Conservation (phyloP, 1,140 invertebrate species). For the Drosophila serrata region DNA sequence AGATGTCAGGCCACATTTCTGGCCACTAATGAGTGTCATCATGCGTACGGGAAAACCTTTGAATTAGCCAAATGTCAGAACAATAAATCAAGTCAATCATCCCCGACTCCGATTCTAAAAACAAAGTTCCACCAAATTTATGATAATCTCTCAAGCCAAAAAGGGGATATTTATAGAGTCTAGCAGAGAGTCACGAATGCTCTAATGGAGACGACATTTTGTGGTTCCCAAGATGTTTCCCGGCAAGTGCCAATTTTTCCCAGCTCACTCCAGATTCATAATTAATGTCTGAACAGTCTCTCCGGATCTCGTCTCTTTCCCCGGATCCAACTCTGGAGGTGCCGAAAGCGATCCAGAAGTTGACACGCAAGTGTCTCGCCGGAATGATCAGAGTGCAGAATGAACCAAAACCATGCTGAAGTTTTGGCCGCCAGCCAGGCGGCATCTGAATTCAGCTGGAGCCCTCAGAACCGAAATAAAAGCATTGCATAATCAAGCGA, state of each 20-base stretch:
- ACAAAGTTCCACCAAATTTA: constrained; percentile 72
- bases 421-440: constrained; percentile 48
- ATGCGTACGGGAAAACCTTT: constrained; percentile 49
- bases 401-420: constrained; percentile 20
- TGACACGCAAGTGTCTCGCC: constrained; percentile 57
- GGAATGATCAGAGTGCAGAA: constrained; percentile 35
- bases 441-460: constrained; percentile 49
- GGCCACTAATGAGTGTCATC: constrained; percentile 72
- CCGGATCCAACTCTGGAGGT: constrained; percentile 46
- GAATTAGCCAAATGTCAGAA: constrained; percentile 70
- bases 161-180: constrained; percentile 37
- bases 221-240: constrained; percentile 55
- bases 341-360: constrained; percentile 64
- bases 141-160: constrained; percentile 57
- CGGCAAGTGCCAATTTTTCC: constrained; percentile 61
- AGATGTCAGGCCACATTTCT: constrained; percentile 43
- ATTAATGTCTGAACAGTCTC: constrained; percentile 60
- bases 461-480: constrained; percentile 28
- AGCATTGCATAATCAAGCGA: constrained; percentile 67
- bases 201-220: constrained; percentile 81
- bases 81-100: constrained; percentile 71
- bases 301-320: background rate
- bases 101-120: constrained; percentile 29
- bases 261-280: constrained; percentile 71
- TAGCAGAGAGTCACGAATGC: constrained; percentile 22